Base-by-base conservation (phyloP, 2,797 vertebrate species). In the Oryzias sinensis region DNA sequence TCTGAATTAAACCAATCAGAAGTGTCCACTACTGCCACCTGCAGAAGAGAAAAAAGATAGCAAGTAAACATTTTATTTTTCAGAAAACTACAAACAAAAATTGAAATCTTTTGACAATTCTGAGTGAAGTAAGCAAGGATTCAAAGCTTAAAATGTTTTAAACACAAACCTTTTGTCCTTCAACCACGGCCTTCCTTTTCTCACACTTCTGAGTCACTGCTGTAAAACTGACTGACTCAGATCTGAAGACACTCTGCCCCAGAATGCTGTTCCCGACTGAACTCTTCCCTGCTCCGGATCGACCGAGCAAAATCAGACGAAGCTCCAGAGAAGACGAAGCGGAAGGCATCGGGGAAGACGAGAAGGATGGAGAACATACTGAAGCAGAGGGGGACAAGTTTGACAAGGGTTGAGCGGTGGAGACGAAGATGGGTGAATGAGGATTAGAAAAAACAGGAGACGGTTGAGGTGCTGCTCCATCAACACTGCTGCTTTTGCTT, bases 11-110 rank as follows among this genome's bases (percentile, higher is more conserved):
- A 89, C 91, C 90, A 93, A 80, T 92, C 92, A 14, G 92, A 90
- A 1, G 91, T 93, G 66, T 92, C 89, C 49, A 93, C 87, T 57
- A 92, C 83, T 4, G 87, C 77, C 70, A 93, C 80, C 92, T 93
- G 62, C 55, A 67, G 71, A 56, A 3, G 22, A 56, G 25, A 65
- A 8, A 68, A 33, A 20, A 68, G 20, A 74, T 13, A n/a, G 49
- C 8, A 57, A 37, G 9, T 13, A 37, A 11, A 3, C 3, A 9
- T 11, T 9, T 37, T 2, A 37, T 37, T 37, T 37, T 13, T 37
- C 9, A 11, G 33, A 37, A 37, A 37, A 37, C 11, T 37, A 13
- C 11, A n/a, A 22, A 8, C 4, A 20, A 20, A 51, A 57, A 58
- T 37, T 22, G 2, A 45, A 45, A 43, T 43, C 16, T 44, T 44